Evolutionary conservation across 2,797 vertebrate species (phyloP), one percentile per base, ranked within the genome.

Genomic region (Prunella strophiata): DNA sequence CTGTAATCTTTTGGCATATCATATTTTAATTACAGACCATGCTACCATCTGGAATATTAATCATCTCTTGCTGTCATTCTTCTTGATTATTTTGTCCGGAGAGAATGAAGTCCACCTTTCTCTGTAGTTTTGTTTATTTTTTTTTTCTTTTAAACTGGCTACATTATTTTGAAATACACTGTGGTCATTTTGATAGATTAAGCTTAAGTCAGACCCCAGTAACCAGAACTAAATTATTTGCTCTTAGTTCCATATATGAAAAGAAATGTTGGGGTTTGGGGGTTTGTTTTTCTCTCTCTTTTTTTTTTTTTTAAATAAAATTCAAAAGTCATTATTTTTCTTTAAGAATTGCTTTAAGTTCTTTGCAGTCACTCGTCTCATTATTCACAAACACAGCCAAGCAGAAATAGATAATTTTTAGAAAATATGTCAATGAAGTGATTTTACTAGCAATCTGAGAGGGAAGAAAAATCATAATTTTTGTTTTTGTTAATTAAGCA

Each of bases 21-120:
- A 3, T 89, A 65, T 89, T 92, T 95, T 96, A 96, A 97, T 96
- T 96, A 93, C 78, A 95, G 68, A 71, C 40, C 3, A 0, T 65
- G 74, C 75, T 71, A 50, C 94, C 95, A 94, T 96, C 95, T 96
- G 94, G 91, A 95, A 96, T 92, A 96, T 93, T 96, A 96, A 95
- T 95, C n/a, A 72, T 95, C 72, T 89, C 68, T 73, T 80, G 54
- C 89, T 92, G 74, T 74, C 91, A 89, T 58, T 93, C 45, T 85
- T 91, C 66, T 38, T 87, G 48, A 83, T 91, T 92, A 54, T 93
- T 95, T 89, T 92, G 66, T 91, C 78, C 75, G 65, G 27, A 78
- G 65, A 91, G 62, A 93, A 79, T 66, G 32, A 72, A 70, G 29
- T 75, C 52, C 63, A 70, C 72, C 51, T 85, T 86, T 84, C 66